These are phyloP conservation scores for Aphelocoma californica DNA, from an alignment of 2,797 vertebrate genomes.

Conservation along the genomic window DNA sequence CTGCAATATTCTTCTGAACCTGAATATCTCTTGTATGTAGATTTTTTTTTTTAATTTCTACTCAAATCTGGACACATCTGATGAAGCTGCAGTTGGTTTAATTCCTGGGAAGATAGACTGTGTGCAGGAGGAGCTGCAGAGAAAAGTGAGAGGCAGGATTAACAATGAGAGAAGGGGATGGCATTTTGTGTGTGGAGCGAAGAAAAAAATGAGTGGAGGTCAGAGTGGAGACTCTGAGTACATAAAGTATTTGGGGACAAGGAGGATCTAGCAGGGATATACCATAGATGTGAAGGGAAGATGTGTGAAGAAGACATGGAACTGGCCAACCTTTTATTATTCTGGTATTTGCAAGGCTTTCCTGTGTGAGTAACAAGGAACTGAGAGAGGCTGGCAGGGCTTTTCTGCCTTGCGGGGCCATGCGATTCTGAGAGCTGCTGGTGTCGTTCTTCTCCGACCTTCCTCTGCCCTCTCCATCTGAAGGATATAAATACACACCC, in stretches of 20 bases:
- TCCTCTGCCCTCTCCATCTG: not conserved
- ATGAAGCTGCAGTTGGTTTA: not conserved
- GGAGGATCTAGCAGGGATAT: not conserved
- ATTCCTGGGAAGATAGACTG: not conserved
- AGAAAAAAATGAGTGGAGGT: not conserved
- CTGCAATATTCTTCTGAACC: not conserved
- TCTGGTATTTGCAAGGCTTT: not conserved
- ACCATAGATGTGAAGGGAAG: not conserved
- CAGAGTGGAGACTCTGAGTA: not conserved
- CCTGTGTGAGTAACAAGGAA: not conserved
- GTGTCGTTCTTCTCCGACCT: not conserved
- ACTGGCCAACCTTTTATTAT: not conserved
- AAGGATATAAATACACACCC: not conserved
- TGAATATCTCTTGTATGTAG: not conserved
- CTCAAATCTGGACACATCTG: not conserved
- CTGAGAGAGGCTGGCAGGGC: not conserved
- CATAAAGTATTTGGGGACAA: not conserved
- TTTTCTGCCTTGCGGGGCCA: not conserved
- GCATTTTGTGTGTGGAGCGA: not conserved
- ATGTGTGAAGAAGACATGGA: not conserved
- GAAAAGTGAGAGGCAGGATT: not conserved
- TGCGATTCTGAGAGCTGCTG: fast-evolving
- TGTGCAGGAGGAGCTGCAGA: not conserved
- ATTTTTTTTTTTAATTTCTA: not conserved
- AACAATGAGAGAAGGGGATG: not conserved